These are phyloP conservation scores for Halictus quadricinctus DNA, from an alignment of 2,888 invertebrate species.

Conservation along the genomic window DNA sequence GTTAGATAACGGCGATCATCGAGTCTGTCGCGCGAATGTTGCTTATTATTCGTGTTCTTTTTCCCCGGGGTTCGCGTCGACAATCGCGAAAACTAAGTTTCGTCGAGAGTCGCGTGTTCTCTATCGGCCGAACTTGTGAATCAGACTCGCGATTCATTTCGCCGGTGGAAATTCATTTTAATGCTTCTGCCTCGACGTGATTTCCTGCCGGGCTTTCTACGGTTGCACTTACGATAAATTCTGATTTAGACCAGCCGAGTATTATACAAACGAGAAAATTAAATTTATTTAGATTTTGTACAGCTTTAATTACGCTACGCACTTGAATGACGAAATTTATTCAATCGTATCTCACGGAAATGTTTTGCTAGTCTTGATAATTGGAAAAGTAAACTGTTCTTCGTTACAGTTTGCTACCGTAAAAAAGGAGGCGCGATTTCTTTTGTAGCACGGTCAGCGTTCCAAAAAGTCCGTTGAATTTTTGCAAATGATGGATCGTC, in stretches of 20 bases:
- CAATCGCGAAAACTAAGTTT: background rate
- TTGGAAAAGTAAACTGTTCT: background rate
- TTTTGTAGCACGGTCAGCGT: background rate
- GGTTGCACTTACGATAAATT: background rate
- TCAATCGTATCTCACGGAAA: background rate
- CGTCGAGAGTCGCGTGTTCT: background rate
- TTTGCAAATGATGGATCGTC: background rate
- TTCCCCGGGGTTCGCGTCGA: slow-evolving; percentile 5
- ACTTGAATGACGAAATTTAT: background rate
- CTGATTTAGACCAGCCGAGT: background rate
- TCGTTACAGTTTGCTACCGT: background rate
- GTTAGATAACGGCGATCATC: slow-evolving; percentile 28
- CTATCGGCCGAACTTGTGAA: slow-evolving; percentile 1
- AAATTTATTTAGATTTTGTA: background rate
- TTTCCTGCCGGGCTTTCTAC: background rate
- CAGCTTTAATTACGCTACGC: too few species aligned
- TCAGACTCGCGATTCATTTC: slow-evolving; percentile 26
- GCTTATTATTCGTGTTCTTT: background rate
- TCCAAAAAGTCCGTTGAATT: background rate
- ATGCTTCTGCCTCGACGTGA: background rate
- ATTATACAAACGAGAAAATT: background rate
- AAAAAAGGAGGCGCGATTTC: background rate
- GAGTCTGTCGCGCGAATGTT: slow-evolving; percentile 19
- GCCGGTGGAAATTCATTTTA: slow-evolving; percentile 9
- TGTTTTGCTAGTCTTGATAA: background rate